These are phyloP conservation scores for Drosophila burlai DNA, from an alignment of 1,140 invertebrate genomes.

Conservation along the genomic window DNA sequence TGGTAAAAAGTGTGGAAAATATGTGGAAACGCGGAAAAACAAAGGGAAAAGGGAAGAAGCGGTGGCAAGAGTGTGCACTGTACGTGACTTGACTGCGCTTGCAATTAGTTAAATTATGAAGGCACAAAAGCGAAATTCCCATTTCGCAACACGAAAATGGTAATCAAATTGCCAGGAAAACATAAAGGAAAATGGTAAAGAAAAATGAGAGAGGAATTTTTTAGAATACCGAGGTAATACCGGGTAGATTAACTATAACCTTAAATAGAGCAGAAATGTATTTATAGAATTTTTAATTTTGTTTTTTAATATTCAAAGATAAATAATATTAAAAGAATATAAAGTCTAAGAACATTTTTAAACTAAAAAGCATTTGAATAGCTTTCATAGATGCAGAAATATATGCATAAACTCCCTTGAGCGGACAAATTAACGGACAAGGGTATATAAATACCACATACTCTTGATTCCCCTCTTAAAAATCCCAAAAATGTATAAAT, in stretches of 20 bases:
- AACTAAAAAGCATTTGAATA: background rate
- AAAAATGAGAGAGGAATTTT: background rate
- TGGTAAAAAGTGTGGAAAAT: conserved; percentile 13
- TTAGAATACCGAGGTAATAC: background rate
- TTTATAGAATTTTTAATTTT: no score
- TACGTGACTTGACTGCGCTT: conserved; percentile 79
- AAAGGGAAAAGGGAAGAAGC: background rate
- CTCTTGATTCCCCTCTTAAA: background rate
- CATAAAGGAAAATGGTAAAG: conserved; percentile 1
- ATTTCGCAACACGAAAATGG: conserved; percentile 73
- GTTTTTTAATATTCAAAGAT: no score
- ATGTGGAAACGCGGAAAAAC: conserved; percentile 1
- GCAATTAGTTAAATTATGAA: conserved; percentile 81
- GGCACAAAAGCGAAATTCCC: conserved; percentile 55
- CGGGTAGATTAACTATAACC: background rate
- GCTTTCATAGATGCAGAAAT: background rate
- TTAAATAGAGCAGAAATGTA: background rate
- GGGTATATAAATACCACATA: no score
- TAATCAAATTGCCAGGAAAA: conserved; percentile 51
- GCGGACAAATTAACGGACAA: background rate
- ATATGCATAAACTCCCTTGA: background rate
- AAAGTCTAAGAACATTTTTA: background rate
- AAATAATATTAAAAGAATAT: background rate
- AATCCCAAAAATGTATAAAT: background rate
- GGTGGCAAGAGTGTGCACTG: background rate